Percentiles rank a stretch among this genome's conserved stretches.
phyloP scores from a whole-genome alignment of 2,113 vertebrate species.

The Ploceus nigricollis region DNA sequence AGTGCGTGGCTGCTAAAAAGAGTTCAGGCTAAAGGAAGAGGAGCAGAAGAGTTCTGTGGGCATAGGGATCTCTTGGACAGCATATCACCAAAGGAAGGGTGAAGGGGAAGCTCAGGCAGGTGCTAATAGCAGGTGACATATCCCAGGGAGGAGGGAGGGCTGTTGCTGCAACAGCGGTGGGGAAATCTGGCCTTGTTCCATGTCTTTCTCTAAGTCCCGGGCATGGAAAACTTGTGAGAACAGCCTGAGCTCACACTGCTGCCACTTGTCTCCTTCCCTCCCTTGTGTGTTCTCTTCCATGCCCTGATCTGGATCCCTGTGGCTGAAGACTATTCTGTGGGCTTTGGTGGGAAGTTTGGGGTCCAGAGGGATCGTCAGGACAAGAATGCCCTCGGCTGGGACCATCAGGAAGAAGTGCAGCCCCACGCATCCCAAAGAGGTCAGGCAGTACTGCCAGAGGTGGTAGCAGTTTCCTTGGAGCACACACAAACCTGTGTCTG shows the following conservation, averaged over 20 bases:
- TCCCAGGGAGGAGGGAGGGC: background rate
- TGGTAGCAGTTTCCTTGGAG: background rate
- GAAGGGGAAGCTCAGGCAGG: background rate
- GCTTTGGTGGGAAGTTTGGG: constrained; percentile 77
- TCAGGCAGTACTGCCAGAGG: background rate
- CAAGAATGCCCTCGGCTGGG: constrained; percentile 72
- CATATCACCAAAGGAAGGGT: background rate
- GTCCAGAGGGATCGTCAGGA: constrained; percentile 85
- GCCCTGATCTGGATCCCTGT: background rate
- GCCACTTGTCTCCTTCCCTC: background rate
- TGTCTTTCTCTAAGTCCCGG: background rate
- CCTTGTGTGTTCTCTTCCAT: background rate
- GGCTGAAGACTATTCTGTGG: constrained; percentile 61
- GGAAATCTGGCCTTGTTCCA: background rate
- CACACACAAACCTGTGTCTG: background rate
- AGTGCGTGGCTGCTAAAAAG: background rate
- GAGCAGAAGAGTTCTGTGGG: background rate
- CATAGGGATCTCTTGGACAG: background rate
- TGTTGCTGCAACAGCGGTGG: background rate
- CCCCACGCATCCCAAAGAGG: constrained; percentile 71
- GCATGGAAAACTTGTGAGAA: background rate
- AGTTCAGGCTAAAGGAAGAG: background rate
- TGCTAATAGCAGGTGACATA: background rate
- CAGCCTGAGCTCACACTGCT: background rate
- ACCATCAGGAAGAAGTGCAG: constrained; percentile 64